Conservation (phyloP, 1,140 invertebrate genomes). For the Cephus cinctus region DNA sequence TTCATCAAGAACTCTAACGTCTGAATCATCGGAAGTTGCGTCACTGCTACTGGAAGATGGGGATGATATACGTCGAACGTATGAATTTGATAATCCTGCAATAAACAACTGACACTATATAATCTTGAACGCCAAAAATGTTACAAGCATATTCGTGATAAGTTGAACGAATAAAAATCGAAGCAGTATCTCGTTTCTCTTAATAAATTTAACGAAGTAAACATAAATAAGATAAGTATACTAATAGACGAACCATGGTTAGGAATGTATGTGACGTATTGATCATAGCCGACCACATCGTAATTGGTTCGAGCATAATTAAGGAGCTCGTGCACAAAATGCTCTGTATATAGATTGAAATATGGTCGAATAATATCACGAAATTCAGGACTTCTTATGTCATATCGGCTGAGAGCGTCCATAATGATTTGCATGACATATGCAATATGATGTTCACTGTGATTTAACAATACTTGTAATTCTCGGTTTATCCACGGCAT, state of each 20-base stretch:
- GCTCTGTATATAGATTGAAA: conserved; percentile 64
- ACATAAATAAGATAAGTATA: too few species aligned
- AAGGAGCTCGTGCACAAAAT: conserved; percentile 89
- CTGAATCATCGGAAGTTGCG: conserved; percentile 33
- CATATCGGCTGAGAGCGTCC: conserved; percentile 64
- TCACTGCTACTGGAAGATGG: conserved; percentile 29
- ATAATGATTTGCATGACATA: conserved; percentile 71
- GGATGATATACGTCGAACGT: conserved; percentile 27
- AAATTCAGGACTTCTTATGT: conserved; percentile 76
- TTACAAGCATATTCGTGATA: too few species aligned
- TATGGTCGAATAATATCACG: conserved; percentile 60
- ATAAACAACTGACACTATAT: not conserved
- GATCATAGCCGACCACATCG: conserved; percentile 78
- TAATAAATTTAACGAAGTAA: too few species aligned
- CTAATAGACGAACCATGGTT: conserved; percentile 1
- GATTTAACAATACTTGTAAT: conserved; percentile 68
- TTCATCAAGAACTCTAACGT: conserved; percentile 36
- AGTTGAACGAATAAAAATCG: too few species aligned
- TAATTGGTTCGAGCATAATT: conserved; percentile 83
- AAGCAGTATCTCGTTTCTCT: too few species aligned
- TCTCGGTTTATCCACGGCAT: conserved; percentile 88
- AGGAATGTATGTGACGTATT: conserved; percentile 48
- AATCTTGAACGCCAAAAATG: too few species aligned
- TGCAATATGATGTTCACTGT: conserved; percentile 61
- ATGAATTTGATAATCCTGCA: conserved; percentile 33